phyloP scores from a whole-genome alignment of 35 echinoderm and acorn worm genomes.

The Eucidaris tribuloides region DNA sequence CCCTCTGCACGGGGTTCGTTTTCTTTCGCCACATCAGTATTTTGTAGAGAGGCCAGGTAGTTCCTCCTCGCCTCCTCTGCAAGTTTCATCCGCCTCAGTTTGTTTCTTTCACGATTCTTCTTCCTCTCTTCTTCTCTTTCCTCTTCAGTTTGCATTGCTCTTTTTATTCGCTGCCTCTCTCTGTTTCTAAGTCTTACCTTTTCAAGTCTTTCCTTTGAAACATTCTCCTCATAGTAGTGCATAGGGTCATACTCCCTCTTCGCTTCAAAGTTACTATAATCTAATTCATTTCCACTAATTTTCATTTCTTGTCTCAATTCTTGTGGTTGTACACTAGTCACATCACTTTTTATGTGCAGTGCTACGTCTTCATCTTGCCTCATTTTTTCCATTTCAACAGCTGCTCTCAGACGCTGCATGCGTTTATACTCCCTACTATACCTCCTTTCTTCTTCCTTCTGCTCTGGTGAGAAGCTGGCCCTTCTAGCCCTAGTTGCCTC shows the following conservation, averaged over 20 bases:
- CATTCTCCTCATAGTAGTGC: background rate
- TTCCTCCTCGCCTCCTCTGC: background rate
- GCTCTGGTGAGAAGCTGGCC: background rate
- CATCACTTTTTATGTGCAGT: no score
- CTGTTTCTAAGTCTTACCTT: background rate
- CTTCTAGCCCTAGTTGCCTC: background rate
- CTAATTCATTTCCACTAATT: no score
- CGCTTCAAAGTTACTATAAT: no score
- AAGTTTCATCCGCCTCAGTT: constrained; percentile 1
- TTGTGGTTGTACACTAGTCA: no score
- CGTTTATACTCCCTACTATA: constrained; percentile 1
- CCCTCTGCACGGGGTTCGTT: no score
- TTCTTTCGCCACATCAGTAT: background rate
- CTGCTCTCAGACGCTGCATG: background rate
- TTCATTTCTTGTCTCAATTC: no score
- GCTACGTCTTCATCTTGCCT: no score
- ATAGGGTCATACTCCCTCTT: no score
- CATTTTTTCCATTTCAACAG: no score
- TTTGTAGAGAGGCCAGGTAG: background rate
- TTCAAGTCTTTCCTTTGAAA: background rate
- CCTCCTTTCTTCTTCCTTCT: background rate
- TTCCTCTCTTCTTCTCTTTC: constrained; percentile 8
- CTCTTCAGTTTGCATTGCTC: constrained; percentile 6
- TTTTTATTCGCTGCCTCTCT: background rate
- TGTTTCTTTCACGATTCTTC: constrained; percentile 18